A percentile compares a stretch with the other conserved stretches of the same genome.
phyloP scores from a whole-genome alignment of 2,113 vertebrate genomes.

The Chrysochloris asiatica region DNA sequence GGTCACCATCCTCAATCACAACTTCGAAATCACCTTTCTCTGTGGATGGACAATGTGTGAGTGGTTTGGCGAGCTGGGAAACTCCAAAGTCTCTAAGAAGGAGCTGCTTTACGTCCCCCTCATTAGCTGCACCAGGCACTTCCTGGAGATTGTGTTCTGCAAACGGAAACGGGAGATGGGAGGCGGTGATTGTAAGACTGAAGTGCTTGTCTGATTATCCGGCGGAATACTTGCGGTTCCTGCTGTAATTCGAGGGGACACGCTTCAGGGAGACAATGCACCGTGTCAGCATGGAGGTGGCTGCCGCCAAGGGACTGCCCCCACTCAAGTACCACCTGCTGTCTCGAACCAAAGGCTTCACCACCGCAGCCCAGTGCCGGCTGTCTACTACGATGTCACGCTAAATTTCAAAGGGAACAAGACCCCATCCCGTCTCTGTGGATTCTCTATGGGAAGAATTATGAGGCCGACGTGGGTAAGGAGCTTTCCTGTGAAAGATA shows the following conservation, averaged over 20 bases:
- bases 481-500: too few relatives aligned
- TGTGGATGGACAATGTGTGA: conserved; percentile 99
- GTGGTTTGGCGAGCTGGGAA: conserved; percentile 95
- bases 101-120: conserved; percentile 96
- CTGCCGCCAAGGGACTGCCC: conserved; percentile 95
- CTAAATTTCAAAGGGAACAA: conserved; percentile 98
- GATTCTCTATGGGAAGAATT: too few relatives aligned
- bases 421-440: too few relatives aligned
- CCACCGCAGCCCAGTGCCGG: conserved; percentile 96
- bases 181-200: conserved; percentile 91
- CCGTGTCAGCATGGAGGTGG: conserved; percentile 98
- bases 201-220: conserved; percentile 91
- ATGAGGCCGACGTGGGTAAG: too few relatives aligned
- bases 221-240: conserved; percentile 98
- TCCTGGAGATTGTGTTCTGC: conserved; percentile 99
- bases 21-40: conserved; percentile 98
- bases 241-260: conserved; percentile 98
- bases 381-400: conserved; percentile 98
- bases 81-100: conserved; percentile 97
- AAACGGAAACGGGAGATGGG: conserved; percentile 97
- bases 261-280: conserved; percentile 98
- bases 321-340: conserved; percentile 96
- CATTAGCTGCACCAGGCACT: conserved; percentile 99
- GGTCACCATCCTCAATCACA: conserved; percentile 98
- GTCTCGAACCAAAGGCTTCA: conserved; percentile 98